phyloP scores from a whole-genome alignment of 2,888 invertebrate genomes.

The Eremobia ochroleuca region DNA sequence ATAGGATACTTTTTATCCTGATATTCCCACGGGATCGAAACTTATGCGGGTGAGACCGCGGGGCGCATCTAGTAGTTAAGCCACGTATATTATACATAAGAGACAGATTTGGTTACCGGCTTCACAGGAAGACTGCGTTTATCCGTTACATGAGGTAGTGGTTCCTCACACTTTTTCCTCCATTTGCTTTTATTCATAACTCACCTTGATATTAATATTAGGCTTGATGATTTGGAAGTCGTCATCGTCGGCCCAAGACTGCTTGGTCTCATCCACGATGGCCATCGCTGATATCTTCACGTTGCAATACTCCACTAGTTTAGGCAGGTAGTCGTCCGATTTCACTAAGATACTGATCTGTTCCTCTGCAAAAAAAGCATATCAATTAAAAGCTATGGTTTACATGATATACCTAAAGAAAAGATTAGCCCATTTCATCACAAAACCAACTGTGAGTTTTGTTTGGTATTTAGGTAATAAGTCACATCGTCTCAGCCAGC shows the following conservation, averaged over 20 bases:
- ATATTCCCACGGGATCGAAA: too few relatives aligned
- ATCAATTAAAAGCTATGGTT: neutral
- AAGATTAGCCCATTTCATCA: neutral
- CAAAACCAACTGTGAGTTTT: neutral
- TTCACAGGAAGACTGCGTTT: too few relatives aligned
- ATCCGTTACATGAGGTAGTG: too few relatives aligned
- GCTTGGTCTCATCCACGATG: conserved; percentile 95
- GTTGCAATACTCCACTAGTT: conserved; percentile 95
- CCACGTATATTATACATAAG: too few relatives aligned
- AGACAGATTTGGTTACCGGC: too few relatives aligned
- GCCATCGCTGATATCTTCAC: conserved; percentile 95
- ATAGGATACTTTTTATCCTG: too few relatives aligned
- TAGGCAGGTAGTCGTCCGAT: conserved; percentile 94
- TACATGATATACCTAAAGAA: neutral
- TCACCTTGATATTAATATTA: conserved; percentile 92
- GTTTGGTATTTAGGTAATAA: neutral
- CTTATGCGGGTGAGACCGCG: too few relatives aligned
- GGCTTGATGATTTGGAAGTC: conserved; percentile 95
- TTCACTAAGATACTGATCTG: conserved; percentile 91
- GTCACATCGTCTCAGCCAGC: neutral
- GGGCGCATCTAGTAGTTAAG: too few relatives aligned
- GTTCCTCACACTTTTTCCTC: neutral
- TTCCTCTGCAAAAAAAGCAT: conserved; percentile 75
- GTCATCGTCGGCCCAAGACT: conserved; percentile 96
- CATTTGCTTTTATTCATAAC: neutral